Percentiles rank a stretch among this genome's conserved stretches.
Conservation (phyloP, 2,113 vertebrate genomes). For the Verasper variegatus region DNA sequence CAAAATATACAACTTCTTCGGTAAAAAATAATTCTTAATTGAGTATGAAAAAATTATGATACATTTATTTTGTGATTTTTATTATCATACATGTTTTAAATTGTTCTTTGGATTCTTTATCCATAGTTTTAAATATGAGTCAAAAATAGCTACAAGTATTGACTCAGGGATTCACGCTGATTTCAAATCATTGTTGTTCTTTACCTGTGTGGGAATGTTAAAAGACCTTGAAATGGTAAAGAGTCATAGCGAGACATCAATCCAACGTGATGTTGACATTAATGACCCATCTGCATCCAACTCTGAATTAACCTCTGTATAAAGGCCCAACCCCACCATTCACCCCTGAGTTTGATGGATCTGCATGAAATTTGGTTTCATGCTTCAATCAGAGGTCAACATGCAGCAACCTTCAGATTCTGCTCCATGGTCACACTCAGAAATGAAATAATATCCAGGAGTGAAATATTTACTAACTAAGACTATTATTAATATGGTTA, state of each 20-base stretch:
- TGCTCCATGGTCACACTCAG: slow-evolving; percentile 8
- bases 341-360: slow-evolving; percentile 58
- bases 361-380: slow-evolving; percentile 74
- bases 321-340: slow-evolving; percentile 42
- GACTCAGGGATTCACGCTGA: background rate
- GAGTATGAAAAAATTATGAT: no score
- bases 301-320: slow-evolving; percentile 40
- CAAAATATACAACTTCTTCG: no score
- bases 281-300: slow-evolving; percentile 61
- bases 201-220: slow-evolving; percentile 29
- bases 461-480: background rate
- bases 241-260: slow-evolving; percentile 12
- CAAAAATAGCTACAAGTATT: background rate
- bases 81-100: no score
- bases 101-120: no score
- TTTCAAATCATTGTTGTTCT: background rate
- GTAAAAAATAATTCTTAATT: no score
- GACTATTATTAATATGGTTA: background rate
- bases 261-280: slow-evolving; percentile 41
- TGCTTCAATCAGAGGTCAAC: slow-evolving; percentile 50
- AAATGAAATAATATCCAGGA: background rate
- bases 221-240: slow-evolving; percentile 1
- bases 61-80: no score
- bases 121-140: no score
- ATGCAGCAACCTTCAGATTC: slow-evolving; percentile 1